A percentile compares a stretch with the other conserved stretches of the same genome.
Conservation (phyloP, 2,797 vertebrate genomes). For the Sebastes aleutianus region DNA sequence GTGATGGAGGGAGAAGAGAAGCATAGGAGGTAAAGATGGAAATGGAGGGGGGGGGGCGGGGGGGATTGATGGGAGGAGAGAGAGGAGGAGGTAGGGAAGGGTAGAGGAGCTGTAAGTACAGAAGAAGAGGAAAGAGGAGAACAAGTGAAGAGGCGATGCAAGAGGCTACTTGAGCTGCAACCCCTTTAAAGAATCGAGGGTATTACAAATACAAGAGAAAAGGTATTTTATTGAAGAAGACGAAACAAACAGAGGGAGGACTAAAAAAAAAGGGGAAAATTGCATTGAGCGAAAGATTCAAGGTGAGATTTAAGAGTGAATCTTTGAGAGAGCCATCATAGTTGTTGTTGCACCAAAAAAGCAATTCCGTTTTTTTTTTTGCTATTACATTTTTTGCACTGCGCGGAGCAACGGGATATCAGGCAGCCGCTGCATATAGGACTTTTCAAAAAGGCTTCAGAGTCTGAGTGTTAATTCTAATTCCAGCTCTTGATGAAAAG, state of each 20-base stretch:
- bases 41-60: not conserved
- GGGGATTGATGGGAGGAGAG: not conserved
- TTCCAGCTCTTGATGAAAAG: slow-evolving; percentile 41
- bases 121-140: not conserved
- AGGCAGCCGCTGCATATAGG: not conserved
- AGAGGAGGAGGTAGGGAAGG: not conserved
- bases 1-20: not conserved
- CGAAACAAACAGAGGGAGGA: not conserved
- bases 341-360: slow-evolving; percentile 12
- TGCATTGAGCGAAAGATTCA: slow-evolving; percentile 7
- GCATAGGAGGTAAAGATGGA: not conserved
- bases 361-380: not conserved
- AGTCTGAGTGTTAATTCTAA: slow-evolving; percentile 24
- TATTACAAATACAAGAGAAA: not conserved
- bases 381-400: not conserved
- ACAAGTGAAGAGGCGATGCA: not conserved
- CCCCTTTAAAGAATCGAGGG: not conserved
- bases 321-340: slow-evolving; percentile 5
- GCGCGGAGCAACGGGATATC: not conserved
- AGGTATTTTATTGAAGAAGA: not conserved
- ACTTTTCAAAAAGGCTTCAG: slow-evolving; percentile 19
- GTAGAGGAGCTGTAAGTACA: not conserved
- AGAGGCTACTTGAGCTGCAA: not conserved
- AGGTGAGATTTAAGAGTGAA: slow-evolving; percentile 24
- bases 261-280: not conserved